Conservation (phyloP, 2,888 invertebrate genomes). For the Zygogramma bicolorata region DNA sequence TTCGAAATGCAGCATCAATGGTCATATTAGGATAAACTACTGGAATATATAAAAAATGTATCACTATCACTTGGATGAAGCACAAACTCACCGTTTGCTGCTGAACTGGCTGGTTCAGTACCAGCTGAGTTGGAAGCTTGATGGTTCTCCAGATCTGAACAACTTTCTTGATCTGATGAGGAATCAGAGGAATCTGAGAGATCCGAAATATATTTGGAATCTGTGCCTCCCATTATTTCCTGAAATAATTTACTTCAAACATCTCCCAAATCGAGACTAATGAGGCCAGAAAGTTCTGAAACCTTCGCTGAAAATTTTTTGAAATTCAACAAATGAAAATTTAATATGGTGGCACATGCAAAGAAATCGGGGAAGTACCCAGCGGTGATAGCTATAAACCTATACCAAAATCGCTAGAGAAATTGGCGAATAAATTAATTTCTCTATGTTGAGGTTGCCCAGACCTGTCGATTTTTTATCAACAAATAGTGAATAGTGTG, state of each 20-base stretch:
- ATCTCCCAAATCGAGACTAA: background rate
- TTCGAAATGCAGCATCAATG: slow-evolving; percentile 40
- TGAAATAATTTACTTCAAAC: background rate
- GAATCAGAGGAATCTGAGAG: slow-evolving; percentile 23
- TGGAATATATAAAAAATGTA: background rate
- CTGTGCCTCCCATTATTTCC: slow-evolving; percentile 14
- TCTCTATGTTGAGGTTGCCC: no score
- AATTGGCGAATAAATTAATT: no score
- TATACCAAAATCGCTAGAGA: no score
- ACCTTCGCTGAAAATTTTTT: no score
- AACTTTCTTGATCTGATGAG: slow-evolving; percentile 18
- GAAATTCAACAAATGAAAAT: no score
- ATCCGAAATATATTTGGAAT: slow-evolving; percentile 19
- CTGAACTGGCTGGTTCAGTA: background rate
- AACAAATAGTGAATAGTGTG: no score
- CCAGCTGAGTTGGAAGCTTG: background rate
- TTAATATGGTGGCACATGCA: no score
- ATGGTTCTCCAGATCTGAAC: background rate
- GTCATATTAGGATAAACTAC: slow-evolving; percentile 13
- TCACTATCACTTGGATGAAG: background rate
- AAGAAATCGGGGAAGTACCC: no score
- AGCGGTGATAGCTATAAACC: no score
- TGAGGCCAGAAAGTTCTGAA: no score
- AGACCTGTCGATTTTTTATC: no score
- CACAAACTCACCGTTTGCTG: background rate